A percentile compares a stretch with the other conserved stretches of the same genome.
These are phyloP conservation scores for Habroteleia sp. DNA, from an alignment of 2,888 invertebrate species.

Conservation along the genomic window DNA sequence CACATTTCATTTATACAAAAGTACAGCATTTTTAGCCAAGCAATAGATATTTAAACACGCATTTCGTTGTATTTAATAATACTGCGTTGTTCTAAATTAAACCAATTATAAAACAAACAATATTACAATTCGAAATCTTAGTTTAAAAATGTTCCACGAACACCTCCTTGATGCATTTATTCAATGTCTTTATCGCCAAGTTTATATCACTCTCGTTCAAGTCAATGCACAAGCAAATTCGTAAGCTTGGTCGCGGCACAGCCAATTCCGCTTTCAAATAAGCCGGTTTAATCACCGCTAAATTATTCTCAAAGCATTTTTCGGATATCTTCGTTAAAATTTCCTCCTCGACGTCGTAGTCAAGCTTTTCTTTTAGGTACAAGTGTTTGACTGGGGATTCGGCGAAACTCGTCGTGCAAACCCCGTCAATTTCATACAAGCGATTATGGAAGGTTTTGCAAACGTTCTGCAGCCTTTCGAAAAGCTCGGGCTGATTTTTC, in stretches of 20 bases:
- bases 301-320: constrained; percentile 85
- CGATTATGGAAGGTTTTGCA: constrained; percentile 84
- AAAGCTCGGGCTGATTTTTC: constrained; percentile 85
- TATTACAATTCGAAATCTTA: too few species aligned
- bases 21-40: too few species aligned
- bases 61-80: too few species aligned
- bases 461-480: constrained; percentile 84
- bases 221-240: constrained; percentile 86
- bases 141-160: constrained; percentile 62
- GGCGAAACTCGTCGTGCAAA: constrained; percentile 75
- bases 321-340: constrained; percentile 85
- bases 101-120: too few species aligned
- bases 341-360: constrained; percentile 81
- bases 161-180: constrained; percentile 79
- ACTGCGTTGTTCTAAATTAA: too few species aligned
- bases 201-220: constrained; percentile 85
- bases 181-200: constrained; percentile 79
- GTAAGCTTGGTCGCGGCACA: constrained; percentile 87
- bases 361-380: constrained; percentile 83
- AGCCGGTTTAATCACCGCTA: constrained; percentile 87
- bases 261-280: constrained; percentile 87
- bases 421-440: constrained; percentile 76
- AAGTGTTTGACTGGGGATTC: constrained; percentile 88
- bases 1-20: too few species aligned
- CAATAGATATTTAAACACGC: too few species aligned